Conservation (phyloP, 2,113 vertebrate genomes). For the Mystacornis crossleyi region DNA sequence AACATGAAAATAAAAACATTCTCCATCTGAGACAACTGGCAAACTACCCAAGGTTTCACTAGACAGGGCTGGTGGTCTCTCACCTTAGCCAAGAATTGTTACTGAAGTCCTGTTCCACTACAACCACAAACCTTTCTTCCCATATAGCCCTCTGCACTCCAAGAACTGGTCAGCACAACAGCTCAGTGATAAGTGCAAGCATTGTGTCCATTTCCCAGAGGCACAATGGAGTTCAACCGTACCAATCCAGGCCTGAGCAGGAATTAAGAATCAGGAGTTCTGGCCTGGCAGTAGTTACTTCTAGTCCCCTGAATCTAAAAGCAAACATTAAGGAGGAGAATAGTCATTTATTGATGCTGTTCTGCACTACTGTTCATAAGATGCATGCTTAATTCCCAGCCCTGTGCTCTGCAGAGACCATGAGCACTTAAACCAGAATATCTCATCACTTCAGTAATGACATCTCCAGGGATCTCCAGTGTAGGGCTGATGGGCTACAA, state of each 20-base stretch:
- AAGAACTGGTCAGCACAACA: not conserved
- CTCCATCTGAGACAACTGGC: not conserved
- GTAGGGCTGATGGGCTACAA: not conserved
- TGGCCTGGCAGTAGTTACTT: not conserved
- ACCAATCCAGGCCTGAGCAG: not conserved
- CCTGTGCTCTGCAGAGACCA: not conserved
- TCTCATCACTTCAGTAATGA: constrained; percentile 39
- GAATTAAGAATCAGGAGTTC: not conserved
- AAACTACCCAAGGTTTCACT: not conserved
- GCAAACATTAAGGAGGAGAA: not conserved
- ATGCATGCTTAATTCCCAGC: not conserved
- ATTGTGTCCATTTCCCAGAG: not conserved
- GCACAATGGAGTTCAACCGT: not conserved
- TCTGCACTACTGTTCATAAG: not conserved
- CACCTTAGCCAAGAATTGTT: not conserved
- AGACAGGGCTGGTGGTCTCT: not conserved
- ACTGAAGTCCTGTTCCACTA: not conserved
- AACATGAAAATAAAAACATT: not conserved
- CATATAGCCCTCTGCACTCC: not conserved
- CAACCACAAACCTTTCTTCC: not conserved
- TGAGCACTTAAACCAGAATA: not conserved
- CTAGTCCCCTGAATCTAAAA: not conserved
- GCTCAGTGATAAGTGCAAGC: not conserved
- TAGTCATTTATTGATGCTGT: not conserved
- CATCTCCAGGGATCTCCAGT: not conserved